A percentile compares a stretch with the other conserved stretches of the same genome.
These are phyloP conservation scores for Grammomys dolichurus DNA, from an alignment of 2,113 vertebrate species.

Conservation along the genomic window DNA sequence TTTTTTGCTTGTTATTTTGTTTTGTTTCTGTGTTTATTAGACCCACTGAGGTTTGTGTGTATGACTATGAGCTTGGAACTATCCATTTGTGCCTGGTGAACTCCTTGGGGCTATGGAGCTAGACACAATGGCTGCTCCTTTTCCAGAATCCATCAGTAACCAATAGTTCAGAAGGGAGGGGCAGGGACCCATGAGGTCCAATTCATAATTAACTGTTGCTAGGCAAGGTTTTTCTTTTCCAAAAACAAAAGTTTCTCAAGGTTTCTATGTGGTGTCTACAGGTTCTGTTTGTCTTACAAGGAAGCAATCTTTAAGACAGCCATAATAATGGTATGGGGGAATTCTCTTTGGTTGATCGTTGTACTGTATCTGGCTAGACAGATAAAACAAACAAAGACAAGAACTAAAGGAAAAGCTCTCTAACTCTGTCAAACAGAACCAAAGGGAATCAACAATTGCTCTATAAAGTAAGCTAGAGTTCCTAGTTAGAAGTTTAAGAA, in stretches of 20 bases:
- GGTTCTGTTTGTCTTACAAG: slow-evolving; percentile 57
- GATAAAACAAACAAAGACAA: background rate
- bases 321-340: slow-evolving; percentile 47
- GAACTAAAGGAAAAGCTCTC: background rate
- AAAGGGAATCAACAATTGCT: background rate
- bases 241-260: slow-evolving; percentile 58
- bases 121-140: background rate
- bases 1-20: background rate
- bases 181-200: background rate
- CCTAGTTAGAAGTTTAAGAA: slow-evolving; percentile 28
- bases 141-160: background rate
- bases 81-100: no score
- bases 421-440: slow-evolving; percentile 18
- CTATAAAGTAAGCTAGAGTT: slow-evolving; percentile 36
- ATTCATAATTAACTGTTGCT: background rate
- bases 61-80: background rate
- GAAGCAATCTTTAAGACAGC: slow-evolving; percentile 61
- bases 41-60: background rate
- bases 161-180: background rate
- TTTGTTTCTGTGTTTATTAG: background rate
- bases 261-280: slow-evolving; percentile 65
- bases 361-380: slow-evolving; percentile 69
- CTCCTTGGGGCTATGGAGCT: background rate
- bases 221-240: slow-evolving; percentile 54
- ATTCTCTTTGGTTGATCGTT: slow-evolving; percentile 45